phyloP scores from a whole-genome alignment of 2,113 vertebrate genomes.

The Heterocephalus glaber region DNA sequence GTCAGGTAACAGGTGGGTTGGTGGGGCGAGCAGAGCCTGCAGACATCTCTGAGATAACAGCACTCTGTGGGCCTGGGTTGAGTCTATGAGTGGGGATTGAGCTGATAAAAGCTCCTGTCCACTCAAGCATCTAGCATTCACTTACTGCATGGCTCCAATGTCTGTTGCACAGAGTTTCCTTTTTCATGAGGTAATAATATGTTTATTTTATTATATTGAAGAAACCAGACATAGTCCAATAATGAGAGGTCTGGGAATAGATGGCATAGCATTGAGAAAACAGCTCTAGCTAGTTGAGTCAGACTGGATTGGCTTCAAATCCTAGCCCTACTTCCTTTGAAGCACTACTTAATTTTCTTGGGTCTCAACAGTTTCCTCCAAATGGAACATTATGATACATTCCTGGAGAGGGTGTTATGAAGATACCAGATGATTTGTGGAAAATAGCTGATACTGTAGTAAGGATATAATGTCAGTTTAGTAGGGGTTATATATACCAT shows the following conservation, averaged over 20 bases:
- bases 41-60: not conserved
- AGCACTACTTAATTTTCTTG: not conserved
- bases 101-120: not conserved
- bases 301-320: constrained; percentile 11
- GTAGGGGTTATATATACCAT: not conserved
- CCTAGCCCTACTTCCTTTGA: not conserved
- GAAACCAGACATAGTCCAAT: constrained; percentile 21
- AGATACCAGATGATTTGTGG: not conserved
- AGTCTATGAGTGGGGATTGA: not conserved
- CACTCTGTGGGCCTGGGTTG: rapidly evolving
- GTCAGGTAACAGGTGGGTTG: not conserved
- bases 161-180: not conserved
- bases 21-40: not conserved
- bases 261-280: not conserved
- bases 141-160: not conserved
- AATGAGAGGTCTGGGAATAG: not conserved
- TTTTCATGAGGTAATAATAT: not conserved
- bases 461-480: not conserved
- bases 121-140: not conserved
- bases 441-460: not conserved
- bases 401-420: not conserved
- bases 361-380: not conserved
- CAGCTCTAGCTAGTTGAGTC: not conserved
- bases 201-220: constrained; percentile 24
- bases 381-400: not conserved